phyloP scores from a whole-genome alignment of 2,797 vertebrate genomes.

The Hoplostethus mediterraneus region DNA sequence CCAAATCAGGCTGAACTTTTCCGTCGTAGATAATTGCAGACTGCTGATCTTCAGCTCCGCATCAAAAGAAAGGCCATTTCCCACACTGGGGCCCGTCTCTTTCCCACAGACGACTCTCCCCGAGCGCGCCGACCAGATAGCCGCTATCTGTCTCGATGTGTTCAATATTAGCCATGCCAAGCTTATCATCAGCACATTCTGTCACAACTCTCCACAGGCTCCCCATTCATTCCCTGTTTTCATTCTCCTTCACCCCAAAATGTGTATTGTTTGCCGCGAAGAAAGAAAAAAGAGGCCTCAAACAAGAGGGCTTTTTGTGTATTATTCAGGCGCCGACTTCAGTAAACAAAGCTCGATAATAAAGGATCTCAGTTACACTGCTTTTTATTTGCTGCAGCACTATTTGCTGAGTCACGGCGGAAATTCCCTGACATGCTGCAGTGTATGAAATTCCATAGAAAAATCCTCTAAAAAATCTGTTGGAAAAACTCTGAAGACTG shows the following conservation, averaged over 20 bases:
- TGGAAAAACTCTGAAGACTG: slow-evolving; percentile 34
- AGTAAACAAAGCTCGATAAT: slow-evolving; percentile 62
- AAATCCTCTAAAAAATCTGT: slow-evolving; percentile 33
- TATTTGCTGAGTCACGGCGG: slow-evolving; percentile 43
- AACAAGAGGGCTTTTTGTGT: slow-evolving; percentile 67
- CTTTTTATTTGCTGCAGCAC: slow-evolving; percentile 35
- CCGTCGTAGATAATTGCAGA: slow-evolving; percentile 62
- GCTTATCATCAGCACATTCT: slow-evolving; percentile 68
- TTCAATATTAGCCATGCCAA: slow-evolving; percentile 54
- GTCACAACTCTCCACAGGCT: slow-evolving; percentile 60
- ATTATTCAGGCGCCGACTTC: slow-evolving; percentile 49
- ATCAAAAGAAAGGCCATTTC: slow-evolving; percentile 68
- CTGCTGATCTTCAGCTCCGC: slow-evolving; percentile 55
- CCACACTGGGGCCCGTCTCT: slow-evolving; percentile 72
- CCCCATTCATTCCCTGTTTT: slow-evolving; percentile 61
- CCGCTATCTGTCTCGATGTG: slow-evolving; percentile 36
- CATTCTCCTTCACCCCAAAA: slow-evolving; percentile 56
- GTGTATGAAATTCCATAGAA: slow-evolving; percentile 14
- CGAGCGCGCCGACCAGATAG: slow-evolving; percentile 59
- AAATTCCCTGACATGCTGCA: slow-evolving; percentile 35
- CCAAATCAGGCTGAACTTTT: slow-evolving; percentile 67
- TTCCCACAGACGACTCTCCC: slow-evolving; percentile 79
- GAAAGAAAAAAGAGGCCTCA: slow-evolving; percentile 28
- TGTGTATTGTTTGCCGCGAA: slow-evolving; percentile 51
- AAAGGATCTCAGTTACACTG: slow-evolving; percentile 61